A percentile compares a stretch with the other conserved stretches of the same genome.
Evolutionary conservation across 2,888 invertebrate genomes (phyloP).

Genomic region (Himalopsyche tibetana): DNA sequence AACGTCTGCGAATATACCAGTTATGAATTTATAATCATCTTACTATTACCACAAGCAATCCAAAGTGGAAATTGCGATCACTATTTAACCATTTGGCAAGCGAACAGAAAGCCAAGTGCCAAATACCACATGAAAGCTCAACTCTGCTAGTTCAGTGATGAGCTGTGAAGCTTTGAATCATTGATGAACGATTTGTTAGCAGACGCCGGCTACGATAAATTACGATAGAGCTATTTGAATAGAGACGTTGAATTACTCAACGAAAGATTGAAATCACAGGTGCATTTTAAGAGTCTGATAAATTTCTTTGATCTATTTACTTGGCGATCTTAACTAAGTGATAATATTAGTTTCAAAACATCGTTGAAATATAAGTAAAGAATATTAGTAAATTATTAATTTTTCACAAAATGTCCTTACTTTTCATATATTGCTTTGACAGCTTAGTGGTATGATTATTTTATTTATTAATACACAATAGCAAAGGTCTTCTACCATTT

Average conservation of each 20-base stretch:
- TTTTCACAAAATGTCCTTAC: too few species aligned
- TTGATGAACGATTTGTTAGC: constrained; percentile 28
- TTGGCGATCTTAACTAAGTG: background rate
- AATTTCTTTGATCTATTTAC: background rate
- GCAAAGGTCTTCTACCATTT: too few species aligned
- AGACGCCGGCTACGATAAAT: background rate
- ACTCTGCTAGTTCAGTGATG: constrained; percentile 1
- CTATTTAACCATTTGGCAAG: constrained; percentile 7
- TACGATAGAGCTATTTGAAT: background rate
- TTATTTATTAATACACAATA: too few species aligned
- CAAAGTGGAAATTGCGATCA: background rate
- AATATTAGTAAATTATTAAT: too few species aligned
- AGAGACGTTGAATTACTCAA: background rate
- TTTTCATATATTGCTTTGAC: too few species aligned
- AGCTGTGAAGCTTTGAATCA: constrained; percentile 3
- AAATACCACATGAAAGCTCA: constrained; percentile 24
- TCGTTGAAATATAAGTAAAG: too few species aligned
- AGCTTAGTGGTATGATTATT: too few species aligned
- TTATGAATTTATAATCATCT: background rate
- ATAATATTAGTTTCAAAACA: too few species aligned
- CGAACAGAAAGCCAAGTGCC: background rate
- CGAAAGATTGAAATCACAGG: constrained; percentile 11
- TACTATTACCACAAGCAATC: background rate
- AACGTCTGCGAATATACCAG: too few species aligned
- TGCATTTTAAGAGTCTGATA: background rate